Conservation (phyloP, 2,797 vertebrate species). For the Cirrhinus mrigala region DNA sequence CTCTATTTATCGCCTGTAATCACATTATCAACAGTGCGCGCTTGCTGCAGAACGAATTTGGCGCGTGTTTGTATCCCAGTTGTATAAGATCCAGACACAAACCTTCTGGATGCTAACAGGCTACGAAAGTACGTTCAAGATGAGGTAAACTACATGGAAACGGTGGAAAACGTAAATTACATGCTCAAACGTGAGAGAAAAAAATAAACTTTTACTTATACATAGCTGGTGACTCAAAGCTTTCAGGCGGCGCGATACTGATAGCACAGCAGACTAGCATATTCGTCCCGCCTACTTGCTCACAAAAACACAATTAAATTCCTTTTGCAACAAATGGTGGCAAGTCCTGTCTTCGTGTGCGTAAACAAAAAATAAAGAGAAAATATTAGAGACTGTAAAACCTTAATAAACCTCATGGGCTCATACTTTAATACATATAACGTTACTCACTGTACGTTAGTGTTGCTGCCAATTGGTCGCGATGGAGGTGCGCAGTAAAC, state of each 20-base stretch:
- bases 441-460: conserved; percentile 36
- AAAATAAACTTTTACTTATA: neutral
- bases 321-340: neutral
- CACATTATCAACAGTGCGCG: neutral
- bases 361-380: neutral
- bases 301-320: conserved; percentile 9
- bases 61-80: conserved; percentile 15
- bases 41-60: conserved; percentile 33
- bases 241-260: conserved; percentile 6
- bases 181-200: neutral
- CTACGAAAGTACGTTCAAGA: neutral
- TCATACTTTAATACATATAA: conserved; percentile 2
- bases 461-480: neutral
- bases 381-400: neutral
- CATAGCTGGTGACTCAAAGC: neutral
- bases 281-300: conserved; percentile 27
- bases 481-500: conserved; percentile 48
- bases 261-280: conserved; percentile 16
- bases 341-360: neutral
- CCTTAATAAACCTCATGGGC: neutral
- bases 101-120: neutral
- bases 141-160: neutral
- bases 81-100: no score
- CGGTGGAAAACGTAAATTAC: neutral
- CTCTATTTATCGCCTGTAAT: neutral